Evolutionary conservation across 2,888 invertebrate genomes (phyloP), one percentile per base, ranked within the genome.

Genomic region (Latheticus oryzae): DNA sequence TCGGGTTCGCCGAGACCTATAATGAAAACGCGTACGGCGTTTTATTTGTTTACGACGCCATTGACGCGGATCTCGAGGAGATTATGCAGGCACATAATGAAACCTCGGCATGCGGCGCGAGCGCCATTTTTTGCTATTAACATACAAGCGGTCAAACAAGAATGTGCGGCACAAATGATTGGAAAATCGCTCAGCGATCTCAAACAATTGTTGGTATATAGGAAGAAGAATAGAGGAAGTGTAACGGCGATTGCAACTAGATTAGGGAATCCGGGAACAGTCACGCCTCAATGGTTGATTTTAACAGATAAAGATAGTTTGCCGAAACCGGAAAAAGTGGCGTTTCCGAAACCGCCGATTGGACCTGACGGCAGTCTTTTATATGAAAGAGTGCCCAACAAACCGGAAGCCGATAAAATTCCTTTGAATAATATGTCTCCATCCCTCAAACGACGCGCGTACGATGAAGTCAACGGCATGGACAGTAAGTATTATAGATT

Each of bases 21-120:
- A 33, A 95, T 96, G 95, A 97, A 97, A 83, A 97, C 97, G 47
- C 87, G 97, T 73, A 95, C 96, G 66, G 96, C 97, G 58, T 97
- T 97, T 83, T 96, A 95, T 83, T 84, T 97, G 74, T 90, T 92
- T 78, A 95, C 93, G 50, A 95, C 95, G 72, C 89, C 93, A 56
- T 85, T 94, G 76, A 95, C 96, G 58, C 86, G 94, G 69, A 87
- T 95, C 62, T 95, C 96, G 50, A 87, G 97, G 60, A 85, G 93
- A 62, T 83, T 96, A 63, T 93, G 95, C 78, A 86, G 90, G 67
- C 89, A 90, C 69, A 86, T 93, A 71, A 84, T 90, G 69, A 87
- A 90, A 70, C 90, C 94, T 2, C 80, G 92, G 11, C 94, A 94
- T 80, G 91, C 92, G 60, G 94, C 96, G 61, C 85, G 97, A 69